These are phyloP conservation scores for Martes martes DNA, from an alignment of 2,113 vertebrate genomes.

Conservation along the genomic window DNA sequence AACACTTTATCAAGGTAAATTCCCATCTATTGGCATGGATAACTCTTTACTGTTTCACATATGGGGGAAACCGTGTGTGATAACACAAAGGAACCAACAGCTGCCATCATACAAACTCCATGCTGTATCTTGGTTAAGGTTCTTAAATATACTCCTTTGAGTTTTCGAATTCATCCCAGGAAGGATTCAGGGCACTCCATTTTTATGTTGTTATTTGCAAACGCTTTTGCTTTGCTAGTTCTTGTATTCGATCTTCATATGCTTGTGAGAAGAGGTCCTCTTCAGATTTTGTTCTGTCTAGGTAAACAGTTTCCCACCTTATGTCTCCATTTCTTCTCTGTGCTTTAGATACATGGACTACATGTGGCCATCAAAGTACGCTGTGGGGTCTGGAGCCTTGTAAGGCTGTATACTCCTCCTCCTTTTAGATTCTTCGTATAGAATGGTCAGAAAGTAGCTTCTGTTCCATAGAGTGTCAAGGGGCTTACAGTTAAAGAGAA, in stretches of 20 bases:
- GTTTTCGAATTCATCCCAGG: background rate
- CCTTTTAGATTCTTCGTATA: constrained; percentile 91
- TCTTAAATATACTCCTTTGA: background rate
- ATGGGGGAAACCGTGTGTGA: background rate
- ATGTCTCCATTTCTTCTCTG: constrained; percentile 85
- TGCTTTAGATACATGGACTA: constrained; percentile 96
- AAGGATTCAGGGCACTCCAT: background rate
- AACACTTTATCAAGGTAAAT: background rate
- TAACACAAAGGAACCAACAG: background rate
- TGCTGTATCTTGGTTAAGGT: background rate
- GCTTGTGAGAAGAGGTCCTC: constrained; percentile 86
- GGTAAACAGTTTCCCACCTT: constrained; percentile 84
- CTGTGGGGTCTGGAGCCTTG: constrained; percentile 89
- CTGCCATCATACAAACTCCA: background rate
- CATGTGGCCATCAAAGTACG: constrained; percentile 92
- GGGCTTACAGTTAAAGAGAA: constrained; percentile 92
- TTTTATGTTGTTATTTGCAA: constrained; percentile 31
- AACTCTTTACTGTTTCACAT: background rate
- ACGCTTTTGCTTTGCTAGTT: constrained; percentile 79
- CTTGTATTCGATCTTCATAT: constrained; percentile 82
- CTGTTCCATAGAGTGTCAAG: constrained; percentile 88
- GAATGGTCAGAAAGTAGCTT: constrained; percentile 92
- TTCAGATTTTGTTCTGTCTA: constrained; percentile 89
- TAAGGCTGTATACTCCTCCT: constrained; percentile 91
- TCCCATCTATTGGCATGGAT: background rate